phyloP scores from a whole-genome alignment of 2,797 vertebrate genomes.

The Oryzias sinensis region DNA sequence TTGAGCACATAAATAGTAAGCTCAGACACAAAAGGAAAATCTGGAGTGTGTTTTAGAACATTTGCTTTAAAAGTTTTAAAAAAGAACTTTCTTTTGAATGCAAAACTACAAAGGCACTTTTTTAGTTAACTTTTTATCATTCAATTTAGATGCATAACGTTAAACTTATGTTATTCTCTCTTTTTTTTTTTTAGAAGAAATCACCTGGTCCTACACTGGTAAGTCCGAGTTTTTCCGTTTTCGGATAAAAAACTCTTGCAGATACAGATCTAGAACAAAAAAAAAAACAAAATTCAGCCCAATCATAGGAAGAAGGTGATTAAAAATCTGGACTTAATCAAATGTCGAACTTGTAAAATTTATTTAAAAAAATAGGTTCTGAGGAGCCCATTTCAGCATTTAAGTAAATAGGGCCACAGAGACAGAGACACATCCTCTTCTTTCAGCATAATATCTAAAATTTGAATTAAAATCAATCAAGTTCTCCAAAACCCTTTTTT shows the following conservation, averaged over 20 bases:
- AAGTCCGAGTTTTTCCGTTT: conserved; percentile 38
- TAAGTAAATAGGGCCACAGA: neutral
- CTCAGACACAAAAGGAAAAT: conserved; percentile 6
- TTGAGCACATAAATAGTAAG: conserved; percentile 3
- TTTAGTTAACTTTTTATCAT: too few species aligned
- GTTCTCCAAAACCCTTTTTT: neutral
- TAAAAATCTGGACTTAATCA: neutral
- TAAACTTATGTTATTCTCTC: neutral
- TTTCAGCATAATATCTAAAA: neutral
- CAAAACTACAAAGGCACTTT: neutral
- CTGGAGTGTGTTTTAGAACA: conserved; percentile 6
- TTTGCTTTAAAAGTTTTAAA: neutral
- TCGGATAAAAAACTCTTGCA: neutral
- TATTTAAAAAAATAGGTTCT: neutral
- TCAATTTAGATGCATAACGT: too few species aligned
- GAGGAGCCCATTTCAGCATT: neutral
- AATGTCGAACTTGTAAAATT: neutral
- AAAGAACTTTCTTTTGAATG: neutral
- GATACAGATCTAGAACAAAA: neutral
- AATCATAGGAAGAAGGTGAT: neutral
- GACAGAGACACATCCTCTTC: neutral
- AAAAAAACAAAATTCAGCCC: neutral
- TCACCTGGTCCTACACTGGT: conserved; percentile 72
- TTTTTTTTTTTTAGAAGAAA: conserved; percentile 59
- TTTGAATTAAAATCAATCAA: neutral